These are phyloP conservation scores for Eupleurogrammus muticus DNA, from an alignment of 2,797 vertebrate species.

Conservation along the genomic window DNA sequence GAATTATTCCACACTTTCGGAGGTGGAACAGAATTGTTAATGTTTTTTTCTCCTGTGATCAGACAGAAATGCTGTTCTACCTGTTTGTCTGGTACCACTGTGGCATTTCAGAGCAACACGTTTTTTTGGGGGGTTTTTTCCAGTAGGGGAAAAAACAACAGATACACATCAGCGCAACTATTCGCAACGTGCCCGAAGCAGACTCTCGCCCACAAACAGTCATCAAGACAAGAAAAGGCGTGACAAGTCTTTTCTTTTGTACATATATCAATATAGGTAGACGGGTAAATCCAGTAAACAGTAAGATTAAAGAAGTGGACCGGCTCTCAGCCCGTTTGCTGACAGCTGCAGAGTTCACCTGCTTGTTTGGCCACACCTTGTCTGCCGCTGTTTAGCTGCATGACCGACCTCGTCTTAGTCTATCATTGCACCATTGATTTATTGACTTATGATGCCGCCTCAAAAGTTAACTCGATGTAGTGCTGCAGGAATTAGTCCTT, in stretches of 20 bases:
- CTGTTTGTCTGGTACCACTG: constrained; percentile 22
- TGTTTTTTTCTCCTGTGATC: background rate
- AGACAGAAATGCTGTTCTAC: constrained; percentile 3
- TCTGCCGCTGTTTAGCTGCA: constrained; percentile 32
- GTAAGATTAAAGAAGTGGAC: constrained; percentile 12
- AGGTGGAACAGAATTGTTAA: background rate
- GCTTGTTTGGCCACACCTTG: constrained; percentile 57
- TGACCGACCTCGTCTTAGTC: background rate
- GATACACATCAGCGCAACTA: constrained; percentile 8
- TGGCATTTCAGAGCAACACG: background rate
- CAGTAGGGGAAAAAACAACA: constrained; percentile 23
- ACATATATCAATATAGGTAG: constrained; percentile 11
- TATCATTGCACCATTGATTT: background rate
- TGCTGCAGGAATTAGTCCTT: too few relatives aligned
- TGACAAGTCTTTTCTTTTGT: constrained; percentile 20
- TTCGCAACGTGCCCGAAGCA: constrained; percentile 6
- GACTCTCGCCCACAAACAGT: constrained; percentile 10
- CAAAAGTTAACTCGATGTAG: background rate
- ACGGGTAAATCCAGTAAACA: constrained; percentile 43
- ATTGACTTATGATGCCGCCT: background rate
- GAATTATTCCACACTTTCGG: constrained; percentile 1
- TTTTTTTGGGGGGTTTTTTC: constrained; percentile 4
- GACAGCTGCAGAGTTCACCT: constrained; percentile 44
- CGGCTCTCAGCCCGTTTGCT: constrained; percentile 30
- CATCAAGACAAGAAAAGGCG: constrained; percentile 28